A percentile compares a stretch with the other conserved stretches of the same genome.
phyloP scores from a whole-genome alignment of 2,113 vertebrate genomes.

The Herpetotheres cachinnans region DNA sequence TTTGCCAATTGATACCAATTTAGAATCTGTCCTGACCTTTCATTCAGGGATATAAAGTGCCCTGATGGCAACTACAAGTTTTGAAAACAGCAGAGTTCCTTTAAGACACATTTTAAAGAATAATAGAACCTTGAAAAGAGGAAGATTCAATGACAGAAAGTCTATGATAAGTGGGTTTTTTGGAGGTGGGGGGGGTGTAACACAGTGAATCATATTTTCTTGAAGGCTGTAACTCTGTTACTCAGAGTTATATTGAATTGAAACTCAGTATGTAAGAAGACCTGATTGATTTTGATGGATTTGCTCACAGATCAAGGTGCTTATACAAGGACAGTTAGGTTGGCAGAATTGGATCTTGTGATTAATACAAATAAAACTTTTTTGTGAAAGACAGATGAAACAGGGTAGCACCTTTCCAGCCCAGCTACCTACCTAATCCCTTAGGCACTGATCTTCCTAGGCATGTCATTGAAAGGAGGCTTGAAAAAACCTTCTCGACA shows the following conservation, averaged over 20 bases:
- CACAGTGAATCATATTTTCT: background rate
- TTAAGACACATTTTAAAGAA: background rate
- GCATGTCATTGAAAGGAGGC: background rate
- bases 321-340: background rate
- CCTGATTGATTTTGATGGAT: background rate
- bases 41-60: background rate
- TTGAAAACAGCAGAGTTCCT: background rate
- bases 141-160: background rate
- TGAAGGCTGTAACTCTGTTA: background rate
- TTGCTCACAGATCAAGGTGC: background rate
- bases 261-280: background rate
- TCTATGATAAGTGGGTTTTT: background rate
- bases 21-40: constrained; percentile 54
- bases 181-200: background rate
- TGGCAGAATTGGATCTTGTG: background rate
- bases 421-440: background rate
- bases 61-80: background rate
- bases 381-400: background rate
- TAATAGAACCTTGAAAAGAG: background rate
- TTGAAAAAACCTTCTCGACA: background rate
- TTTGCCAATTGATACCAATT: constrained; percentile 25
- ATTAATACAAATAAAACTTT: background rate
- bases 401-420: background rate
- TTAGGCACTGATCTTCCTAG: background rate
- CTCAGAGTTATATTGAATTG: background rate